phyloP scores from a whole-genome alignment of 2,888 invertebrate species.

The Hoplodrina ambigua region DNA sequence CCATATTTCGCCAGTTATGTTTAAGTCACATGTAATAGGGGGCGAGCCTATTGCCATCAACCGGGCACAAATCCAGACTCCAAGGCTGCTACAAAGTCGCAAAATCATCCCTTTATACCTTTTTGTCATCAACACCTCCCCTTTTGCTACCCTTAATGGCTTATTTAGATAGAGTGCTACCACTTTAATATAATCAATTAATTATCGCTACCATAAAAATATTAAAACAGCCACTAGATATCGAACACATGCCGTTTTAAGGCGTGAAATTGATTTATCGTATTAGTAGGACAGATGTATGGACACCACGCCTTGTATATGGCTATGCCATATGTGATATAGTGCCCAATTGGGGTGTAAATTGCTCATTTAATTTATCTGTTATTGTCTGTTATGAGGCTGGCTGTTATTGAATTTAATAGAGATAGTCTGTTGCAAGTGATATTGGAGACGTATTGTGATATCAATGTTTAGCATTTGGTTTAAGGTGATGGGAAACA shows the following conservation, averaged over 20 bases:
- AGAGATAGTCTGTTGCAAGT: neutral
- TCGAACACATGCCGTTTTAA: conserved; percentile 50
- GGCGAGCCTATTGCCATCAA: too few relatives aligned
- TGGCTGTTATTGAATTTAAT: conserved; percentile 17
- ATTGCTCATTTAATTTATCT: conserved; percentile 46
- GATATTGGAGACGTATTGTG: neutral
- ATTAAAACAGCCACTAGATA: conserved; percentile 47
- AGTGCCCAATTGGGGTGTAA: conserved; percentile 33
- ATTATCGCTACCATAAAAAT: conserved; percentile 56
- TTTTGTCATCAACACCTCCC: conserved; percentile 14
- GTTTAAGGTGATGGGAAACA: too few relatives aligned
- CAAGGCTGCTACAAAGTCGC: too few relatives aligned
- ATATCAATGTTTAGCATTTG: too few relatives aligned
- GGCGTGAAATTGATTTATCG: conserved; percentile 78
- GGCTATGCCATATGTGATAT: conserved; percentile 52
- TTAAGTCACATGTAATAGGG: too few relatives aligned
- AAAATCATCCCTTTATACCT: conserved; percentile 1
- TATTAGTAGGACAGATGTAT: conserved; percentile 70
- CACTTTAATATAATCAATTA: conserved; percentile 53
- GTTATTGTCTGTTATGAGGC: conserved; percentile 23
- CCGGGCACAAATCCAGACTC: too few relatives aligned
- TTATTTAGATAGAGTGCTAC: conserved; percentile 49
- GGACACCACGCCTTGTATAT: conserved; percentile 64
- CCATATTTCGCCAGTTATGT: too few relatives aligned
- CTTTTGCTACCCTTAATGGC: conserved; percentile 23